phyloP scores from a whole-genome alignment of 2,797 vertebrate species.

The Pipistrellus nathusii region DNA sequence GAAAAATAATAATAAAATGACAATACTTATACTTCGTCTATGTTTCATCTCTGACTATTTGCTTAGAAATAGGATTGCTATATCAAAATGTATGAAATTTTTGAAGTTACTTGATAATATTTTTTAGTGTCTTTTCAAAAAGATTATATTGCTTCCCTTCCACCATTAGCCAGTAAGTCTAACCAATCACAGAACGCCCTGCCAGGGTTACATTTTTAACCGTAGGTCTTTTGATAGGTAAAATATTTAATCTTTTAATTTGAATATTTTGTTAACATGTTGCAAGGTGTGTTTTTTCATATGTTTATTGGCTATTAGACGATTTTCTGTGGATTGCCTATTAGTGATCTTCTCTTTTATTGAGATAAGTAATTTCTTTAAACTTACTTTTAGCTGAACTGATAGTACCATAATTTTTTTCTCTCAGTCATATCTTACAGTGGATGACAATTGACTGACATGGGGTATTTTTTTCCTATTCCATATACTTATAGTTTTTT shows the following conservation, averaged over 20 bases:
- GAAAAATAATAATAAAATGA: constrained; percentile 3
- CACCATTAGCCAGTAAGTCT: background rate
- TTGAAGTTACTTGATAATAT: background rate
- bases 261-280: constrained; percentile 38
- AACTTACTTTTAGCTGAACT: background rate
- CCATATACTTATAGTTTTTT: background rate
- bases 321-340: background rate
- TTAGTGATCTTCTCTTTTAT: background rate
- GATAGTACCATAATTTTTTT: background rate
- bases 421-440: constrained; percentile 22
- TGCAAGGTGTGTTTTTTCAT: background rate
- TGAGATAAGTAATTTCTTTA: background rate
- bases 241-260: constrained; percentile 45
- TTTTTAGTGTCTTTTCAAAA: constrained; percentile 25
- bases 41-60: background rate
- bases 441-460: background rate
- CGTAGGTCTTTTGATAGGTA: background rate
- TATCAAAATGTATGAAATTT: constrained; percentile 32
- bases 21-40: background rate
- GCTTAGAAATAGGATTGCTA: constrained; percentile 51
- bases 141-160: background rate
- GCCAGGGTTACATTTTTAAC: background rate
- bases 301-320: background rate
- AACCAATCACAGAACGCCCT: background rate
- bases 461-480: background rate